These are phyloP conservation scores for Patiria miniata DNA, from an alignment of 35 echinoderm and acorn worm genomes.

Conservation along the genomic window DNA sequence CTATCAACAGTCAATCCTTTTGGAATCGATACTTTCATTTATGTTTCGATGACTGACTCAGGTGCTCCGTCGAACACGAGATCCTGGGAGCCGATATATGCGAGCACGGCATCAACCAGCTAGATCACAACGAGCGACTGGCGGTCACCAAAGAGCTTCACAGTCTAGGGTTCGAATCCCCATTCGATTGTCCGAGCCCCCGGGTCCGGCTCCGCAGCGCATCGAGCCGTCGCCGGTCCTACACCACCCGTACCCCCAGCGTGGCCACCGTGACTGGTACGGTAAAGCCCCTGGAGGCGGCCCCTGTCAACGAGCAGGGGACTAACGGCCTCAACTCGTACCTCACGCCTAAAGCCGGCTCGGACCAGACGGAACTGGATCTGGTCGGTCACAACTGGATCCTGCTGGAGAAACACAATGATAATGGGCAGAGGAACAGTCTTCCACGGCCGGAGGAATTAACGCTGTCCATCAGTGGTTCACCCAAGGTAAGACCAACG, in stretches of 20 bases:
- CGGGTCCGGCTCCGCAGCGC: not conserved
- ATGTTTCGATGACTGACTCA: too few relatives aligned
- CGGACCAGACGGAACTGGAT: slow-evolving; percentile 2
- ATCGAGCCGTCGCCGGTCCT: not conserved
- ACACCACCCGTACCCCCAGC: slow-evolving; percentile 1
- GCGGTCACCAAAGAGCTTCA: slow-evolving; percentile 46
- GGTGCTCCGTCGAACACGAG: slow-evolving; percentile 73
- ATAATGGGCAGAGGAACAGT: not conserved
- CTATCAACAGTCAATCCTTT: too few relatives aligned
- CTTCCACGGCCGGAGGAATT: not conserved
- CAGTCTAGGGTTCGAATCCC: slow-evolving; percentile 43
- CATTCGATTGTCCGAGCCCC: slow-evolving; percentile 29
- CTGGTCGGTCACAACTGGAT: not conserved
- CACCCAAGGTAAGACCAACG: not conserved
- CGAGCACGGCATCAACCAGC: slow-evolving; percentile 85
- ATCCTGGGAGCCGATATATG: slow-evolving; percentile 87
- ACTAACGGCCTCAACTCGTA: not conserved
- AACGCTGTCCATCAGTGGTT: not conserved
- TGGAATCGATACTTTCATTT: too few relatives aligned
- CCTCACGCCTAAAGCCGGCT: not conserved
- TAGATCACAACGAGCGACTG: slow-evolving; percentile 36
- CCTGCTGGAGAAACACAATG: too few relatives aligned
- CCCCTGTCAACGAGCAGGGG: not conserved
- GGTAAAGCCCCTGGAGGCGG: not conserved
- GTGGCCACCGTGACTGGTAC: not conserved